phyloP scores from a whole-genome alignment of 92 coral and sea anemone genomes.

The Porites rus region DNA sequence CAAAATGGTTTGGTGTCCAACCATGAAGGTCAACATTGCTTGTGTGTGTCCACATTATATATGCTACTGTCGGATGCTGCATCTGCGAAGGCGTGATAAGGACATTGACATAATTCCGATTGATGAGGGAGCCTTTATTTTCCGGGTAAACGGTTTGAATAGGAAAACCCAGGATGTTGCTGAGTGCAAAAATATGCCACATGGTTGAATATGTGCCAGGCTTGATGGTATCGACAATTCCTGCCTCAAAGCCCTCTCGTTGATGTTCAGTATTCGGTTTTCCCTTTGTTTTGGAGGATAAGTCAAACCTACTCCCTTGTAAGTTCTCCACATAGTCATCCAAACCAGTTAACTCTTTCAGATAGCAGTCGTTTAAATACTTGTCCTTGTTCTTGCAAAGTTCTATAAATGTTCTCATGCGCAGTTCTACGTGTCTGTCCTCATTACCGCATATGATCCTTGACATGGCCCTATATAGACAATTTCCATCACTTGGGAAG shows the following conservation, averaged over 20 bases:
- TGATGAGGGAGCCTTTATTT: constrained; percentile 39
- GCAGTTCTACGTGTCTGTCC: constrained; percentile 61
- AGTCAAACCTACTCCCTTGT: constrained; percentile 68
- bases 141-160: constrained; percentile 50
- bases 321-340: constrained; percentile 51
- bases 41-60: constrained; percentile 69
- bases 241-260: constrained; percentile 64
- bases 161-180: constrained; percentile 65
- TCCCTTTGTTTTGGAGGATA: constrained; percentile 45
- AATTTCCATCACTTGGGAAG: constrained; percentile 65
- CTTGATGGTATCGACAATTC: constrained; percentile 59
- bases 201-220: constrained; percentile 72
- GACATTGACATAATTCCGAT: constrained; percentile 53
- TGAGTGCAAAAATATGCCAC: constrained; percentile 73
- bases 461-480: constrained; percentile 72
- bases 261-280: constrained; percentile 41
- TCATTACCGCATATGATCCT: constrained; percentile 71
- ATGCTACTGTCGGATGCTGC: constrained; percentile 45
- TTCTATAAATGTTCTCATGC: constrained; percentile 72
- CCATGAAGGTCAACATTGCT: constrained; percentile 56
- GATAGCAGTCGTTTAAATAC: constrained; percentile 55
- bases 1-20: constrained; percentile 72
- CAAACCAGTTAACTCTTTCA: constrained; percentile 62
- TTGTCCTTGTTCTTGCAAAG: constrained; percentile 65
- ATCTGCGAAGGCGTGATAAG: constrained; percentile 30